Evolutionary conservation across 1,140 invertebrate genomes (phyloP), one percentile per base, ranked within the genome.

Genomic region (Diorhabda carinulata): DNA sequence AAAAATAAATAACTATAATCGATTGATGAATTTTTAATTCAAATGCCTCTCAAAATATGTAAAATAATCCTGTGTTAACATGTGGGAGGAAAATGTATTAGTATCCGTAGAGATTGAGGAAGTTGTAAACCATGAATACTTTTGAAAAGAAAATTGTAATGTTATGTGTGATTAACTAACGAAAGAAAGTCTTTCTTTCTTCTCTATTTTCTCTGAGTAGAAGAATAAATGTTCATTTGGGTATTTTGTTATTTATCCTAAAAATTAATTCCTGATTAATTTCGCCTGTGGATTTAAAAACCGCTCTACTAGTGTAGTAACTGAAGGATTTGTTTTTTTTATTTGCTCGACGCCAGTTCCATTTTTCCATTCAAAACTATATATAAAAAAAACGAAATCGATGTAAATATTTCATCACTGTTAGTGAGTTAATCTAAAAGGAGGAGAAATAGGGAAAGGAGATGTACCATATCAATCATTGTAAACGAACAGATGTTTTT

Each of bases 361-460:
- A 52, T 52, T 52, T 52, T 52, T n/a, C 25, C 25, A 25, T 25
- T 25, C 0, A 25, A n/a, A 52, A 52, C 47, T n/a, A 52, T n/a
- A 52, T 52, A 8, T 52, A n/a, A 52, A 6, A 52, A 52, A 52
- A 52, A 52, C 6, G n/a, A n/a, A 52, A 52, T 52, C 6, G 47
- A 52, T 52, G 47, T 52, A n/a, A 52, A 52, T 52, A 52, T 52
- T 52, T 52, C 47, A 52, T 52, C 47, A 52, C n/a, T 52, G 6
- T 52, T n/a, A 8, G 47, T 6, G 6, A 52, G 47, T 52, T 8
- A 52, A 52, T 52, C 47, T 52, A 52, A n/a, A 52, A 52, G 47
- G 47, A 6, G 47, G 47, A 52, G 47, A 52, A 52, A 52, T n/a
- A 52, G 4, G 47, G 47, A 52, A n/a, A 52, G 47, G 47, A 25